Percentiles rank a stretch among this genome's conserved stretches.
These are phyloP conservation scores for Phasianus colchicus DNA, from an alignment of 2,113 vertebrate species.

Conservation along the genomic window DNA sequence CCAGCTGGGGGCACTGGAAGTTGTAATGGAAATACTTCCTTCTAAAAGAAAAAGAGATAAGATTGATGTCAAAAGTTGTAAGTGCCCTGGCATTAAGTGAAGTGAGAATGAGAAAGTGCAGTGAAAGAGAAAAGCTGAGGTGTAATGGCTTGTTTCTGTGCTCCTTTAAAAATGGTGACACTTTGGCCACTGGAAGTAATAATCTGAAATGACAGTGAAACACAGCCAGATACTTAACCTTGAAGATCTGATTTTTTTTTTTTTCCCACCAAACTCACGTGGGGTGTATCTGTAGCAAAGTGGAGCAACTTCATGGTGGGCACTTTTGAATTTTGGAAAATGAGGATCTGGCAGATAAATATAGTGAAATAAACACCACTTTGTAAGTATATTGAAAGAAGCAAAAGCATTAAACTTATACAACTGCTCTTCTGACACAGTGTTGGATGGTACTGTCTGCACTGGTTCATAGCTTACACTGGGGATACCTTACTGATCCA, in stretches of 20 bases:
- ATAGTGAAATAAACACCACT: accelerated
- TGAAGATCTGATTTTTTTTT: neutral
- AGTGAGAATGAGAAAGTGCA: neutral
- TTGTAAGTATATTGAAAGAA: neutral
- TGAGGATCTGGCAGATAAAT: neutral
- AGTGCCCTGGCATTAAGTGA: neutral
- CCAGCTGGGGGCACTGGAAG: neutral
- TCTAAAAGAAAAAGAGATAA: neutral
- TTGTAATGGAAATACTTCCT: neutral
- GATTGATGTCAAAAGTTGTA: neutral
- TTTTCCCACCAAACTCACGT: accelerated
- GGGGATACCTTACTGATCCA: neutral
- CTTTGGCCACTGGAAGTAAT: neutral
- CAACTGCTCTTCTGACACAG: accelerated
- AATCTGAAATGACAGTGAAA: neutral
- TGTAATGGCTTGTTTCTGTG: neutral
- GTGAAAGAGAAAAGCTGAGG: neutral
- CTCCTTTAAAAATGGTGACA: accelerated
- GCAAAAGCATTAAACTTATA: accelerated
- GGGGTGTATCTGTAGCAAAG: neutral
- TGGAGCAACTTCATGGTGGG: neutral
- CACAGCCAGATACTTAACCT: neutral
- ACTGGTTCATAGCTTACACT: accelerated
- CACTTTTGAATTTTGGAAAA: neutral
- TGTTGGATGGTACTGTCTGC: accelerated